Percentiles rank a stretch among this genome's conserved stretches.
These are phyloP conservation scores for Hecatera dysodea DNA, from an alignment of 2,888 invertebrate genomes.

Conservation along the genomic window DNA sequence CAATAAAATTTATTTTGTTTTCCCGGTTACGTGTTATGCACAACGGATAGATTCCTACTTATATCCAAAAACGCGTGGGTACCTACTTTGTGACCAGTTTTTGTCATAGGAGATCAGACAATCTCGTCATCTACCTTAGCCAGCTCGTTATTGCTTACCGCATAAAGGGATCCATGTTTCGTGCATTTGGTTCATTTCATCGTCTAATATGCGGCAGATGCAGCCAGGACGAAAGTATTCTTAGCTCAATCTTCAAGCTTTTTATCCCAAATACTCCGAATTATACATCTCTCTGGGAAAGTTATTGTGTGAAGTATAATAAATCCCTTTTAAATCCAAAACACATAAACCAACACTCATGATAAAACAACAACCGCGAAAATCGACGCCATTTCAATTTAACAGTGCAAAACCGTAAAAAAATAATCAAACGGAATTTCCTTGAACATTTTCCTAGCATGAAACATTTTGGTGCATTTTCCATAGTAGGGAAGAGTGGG, in stretches of 20 bases:
- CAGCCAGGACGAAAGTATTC: neutral
- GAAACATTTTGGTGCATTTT: conserved; percentile 75
- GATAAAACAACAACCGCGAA: neutral
- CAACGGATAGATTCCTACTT: neutral
- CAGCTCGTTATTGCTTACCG: neutral
- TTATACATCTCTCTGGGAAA: neutral
- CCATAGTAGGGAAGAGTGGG: conserved; percentile 72
- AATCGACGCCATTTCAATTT: conserved; percentile 31
- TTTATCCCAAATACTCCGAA: no score
- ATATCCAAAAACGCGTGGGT: no score
- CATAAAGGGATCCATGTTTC: neutral
- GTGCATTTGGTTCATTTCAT: neutral
- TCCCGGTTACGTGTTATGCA: neutral
- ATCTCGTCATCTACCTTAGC: neutral
- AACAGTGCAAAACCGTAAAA: conserved; percentile 33
- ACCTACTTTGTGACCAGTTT: neutral
- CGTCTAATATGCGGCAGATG: neutral
- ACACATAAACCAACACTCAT: neutral
- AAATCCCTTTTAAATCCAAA: conserved; percentile 8
- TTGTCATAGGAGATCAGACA: neutral
- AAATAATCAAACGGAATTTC: conserved; percentile 70
- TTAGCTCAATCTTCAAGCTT: no score
- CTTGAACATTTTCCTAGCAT: conserved; percentile 69
- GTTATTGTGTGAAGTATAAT: neutral
- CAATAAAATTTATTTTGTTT: no score